These are phyloP conservation scores for Gasterosteus nipponicus DNA, from an alignment of 2,113 vertebrate genomes.

Conservation along the genomic window DNA sequence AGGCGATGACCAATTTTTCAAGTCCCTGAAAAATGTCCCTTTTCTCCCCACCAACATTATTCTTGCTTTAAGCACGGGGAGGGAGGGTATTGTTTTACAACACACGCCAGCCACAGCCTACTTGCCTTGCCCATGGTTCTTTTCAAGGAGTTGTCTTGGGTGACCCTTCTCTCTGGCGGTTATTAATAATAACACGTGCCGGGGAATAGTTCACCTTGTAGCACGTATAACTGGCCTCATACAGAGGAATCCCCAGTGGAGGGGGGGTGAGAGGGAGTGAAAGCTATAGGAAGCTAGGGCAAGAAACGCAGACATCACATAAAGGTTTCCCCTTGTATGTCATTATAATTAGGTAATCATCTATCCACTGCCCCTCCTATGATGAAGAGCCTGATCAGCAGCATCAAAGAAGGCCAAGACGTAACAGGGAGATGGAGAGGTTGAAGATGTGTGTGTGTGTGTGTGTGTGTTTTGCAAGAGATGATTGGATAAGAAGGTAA, in stretches of 20 bases:
- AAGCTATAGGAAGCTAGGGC: constrained; percentile 15
- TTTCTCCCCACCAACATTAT: constrained; percentile 74
- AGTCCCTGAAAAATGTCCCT: constrained; percentile 34
- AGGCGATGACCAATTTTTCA: constrained; percentile 81
- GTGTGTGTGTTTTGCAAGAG: constrained; percentile 43
- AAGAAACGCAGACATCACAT: constrained; percentile 55
- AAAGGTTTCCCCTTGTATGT: constrained; percentile 40
- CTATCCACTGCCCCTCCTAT: constrained; percentile 7
- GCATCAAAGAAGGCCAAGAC: constrained; percentile 56
- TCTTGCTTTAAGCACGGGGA: constrained; percentile 72
- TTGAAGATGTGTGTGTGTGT: constrained; percentile 13
- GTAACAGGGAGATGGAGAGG: constrained; percentile 32
- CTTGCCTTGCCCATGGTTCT: constrained; percentile 75
- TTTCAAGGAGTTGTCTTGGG: constrained; percentile 77
- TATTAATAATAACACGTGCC: constrained; percentile 82
- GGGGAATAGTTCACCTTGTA: constrained; percentile 82
- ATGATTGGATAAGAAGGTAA: constrained; percentile 60
- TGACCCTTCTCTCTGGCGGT: constrained; percentile 81
- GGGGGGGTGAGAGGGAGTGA: neutral
- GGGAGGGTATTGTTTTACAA: constrained; percentile 77
- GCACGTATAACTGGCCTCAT: constrained; percentile 53
- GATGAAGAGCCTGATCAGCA: constrained; percentile 59
- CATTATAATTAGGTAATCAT: constrained; percentile 63
- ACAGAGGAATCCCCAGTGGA: constrained; percentile 39
- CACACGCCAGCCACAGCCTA: constrained; percentile 74